Evolutionary conservation across 2,888 invertebrate genomes (phyloP).

Genomic region (Agelastica alni): DNA sequence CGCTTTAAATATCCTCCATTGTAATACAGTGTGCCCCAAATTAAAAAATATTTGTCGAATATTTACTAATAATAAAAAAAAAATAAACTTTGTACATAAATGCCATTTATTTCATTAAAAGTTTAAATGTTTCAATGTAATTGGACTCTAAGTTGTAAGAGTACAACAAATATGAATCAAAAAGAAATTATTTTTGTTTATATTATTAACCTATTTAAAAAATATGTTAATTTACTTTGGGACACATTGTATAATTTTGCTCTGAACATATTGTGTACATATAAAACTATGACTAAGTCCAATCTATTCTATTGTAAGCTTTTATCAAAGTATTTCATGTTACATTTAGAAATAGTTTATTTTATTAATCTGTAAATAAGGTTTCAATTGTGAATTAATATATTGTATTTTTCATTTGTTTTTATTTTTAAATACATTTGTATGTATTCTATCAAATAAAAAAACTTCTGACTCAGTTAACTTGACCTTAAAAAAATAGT

Average conservation of each 20-base stretch:
- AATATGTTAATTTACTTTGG: background rate
- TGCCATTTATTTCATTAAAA: too few relatives aligned
- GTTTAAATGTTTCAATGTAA: too few relatives aligned
- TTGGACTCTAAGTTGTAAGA: too few relatives aligned
- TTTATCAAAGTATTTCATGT: slow-evolving; percentile 20
- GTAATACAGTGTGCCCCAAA: background rate
- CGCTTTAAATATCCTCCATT: background rate
- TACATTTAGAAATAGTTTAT: slow-evolving; percentile 22
- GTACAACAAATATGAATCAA: too few relatives aligned
- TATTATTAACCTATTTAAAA: too few relatives aligned
- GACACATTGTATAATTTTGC: background rate
- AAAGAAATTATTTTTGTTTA: too few relatives aligned
- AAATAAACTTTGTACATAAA: too few relatives aligned
- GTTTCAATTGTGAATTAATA: slow-evolving; percentile 18
- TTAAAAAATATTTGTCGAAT: too few relatives aligned
- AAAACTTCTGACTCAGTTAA: too few relatives aligned
- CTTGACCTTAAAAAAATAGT: too few relatives aligned
- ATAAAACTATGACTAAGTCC: slow-evolving; percentile 8
- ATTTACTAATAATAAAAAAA: too few relatives aligned
- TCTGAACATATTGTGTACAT: slow-evolving; percentile 11
- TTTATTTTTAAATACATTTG: background rate
- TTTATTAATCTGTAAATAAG: slow-evolving; percentile 23
- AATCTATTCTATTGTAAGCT: background rate
- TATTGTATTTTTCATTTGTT: slow-evolving; percentile 12
- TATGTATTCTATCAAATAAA: too few relatives aligned